Conservation (phyloP, 2,888 invertebrate species). For the Ferdinandea cuprea region DNA sequence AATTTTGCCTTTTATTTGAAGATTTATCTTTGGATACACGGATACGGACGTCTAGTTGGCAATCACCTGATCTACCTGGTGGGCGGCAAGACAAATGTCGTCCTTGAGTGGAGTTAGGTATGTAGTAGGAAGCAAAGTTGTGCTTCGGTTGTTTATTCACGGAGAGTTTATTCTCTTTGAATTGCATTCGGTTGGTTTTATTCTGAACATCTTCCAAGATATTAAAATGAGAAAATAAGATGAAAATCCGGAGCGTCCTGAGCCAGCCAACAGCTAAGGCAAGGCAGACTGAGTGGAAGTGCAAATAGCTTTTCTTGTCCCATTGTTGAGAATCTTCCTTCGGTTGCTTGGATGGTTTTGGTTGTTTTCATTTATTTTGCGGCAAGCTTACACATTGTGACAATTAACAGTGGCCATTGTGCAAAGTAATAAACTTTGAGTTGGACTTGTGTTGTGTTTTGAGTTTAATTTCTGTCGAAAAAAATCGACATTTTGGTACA, state of each 20-base stretch:
- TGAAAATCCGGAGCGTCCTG: conserved; percentile 40
- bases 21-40: conserved; percentile 66
- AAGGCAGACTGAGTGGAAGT: conserved; percentile 52
- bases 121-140: conserved; percentile 68
- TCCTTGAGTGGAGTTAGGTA: conserved; percentile 67
- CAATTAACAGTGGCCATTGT: conserved; percentile 73
- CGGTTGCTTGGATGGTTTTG: conserved; percentile 5
- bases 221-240: conserved; percentile 51
- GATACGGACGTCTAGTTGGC: conserved; percentile 71
- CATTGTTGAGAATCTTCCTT: conserved; percentile 58
- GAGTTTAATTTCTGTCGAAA: conserved; percentile 67
- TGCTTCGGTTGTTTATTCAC: conserved; percentile 56
- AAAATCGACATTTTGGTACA: conserved; percentile 66
- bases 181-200: conserved; percentile 64
- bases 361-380: conserved; percentile 69
- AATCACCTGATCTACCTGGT: conserved; percentile 70
- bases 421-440: conserved; percentile 69
- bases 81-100: conserved; percentile 36
- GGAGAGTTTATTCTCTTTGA: conserved; percentile 64
- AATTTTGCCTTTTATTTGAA: conserved; percentile 75
- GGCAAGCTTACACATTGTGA: conserved; percentile 70
- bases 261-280: no score
- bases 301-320: conserved; percentile 73
- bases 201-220: conserved; percentile 24
- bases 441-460: conserved; percentile 69